These are phyloP conservation scores for Nothocercus julius DNA, from an alignment of 2,113 vertebrate species.

Conservation along the genomic window DNA sequence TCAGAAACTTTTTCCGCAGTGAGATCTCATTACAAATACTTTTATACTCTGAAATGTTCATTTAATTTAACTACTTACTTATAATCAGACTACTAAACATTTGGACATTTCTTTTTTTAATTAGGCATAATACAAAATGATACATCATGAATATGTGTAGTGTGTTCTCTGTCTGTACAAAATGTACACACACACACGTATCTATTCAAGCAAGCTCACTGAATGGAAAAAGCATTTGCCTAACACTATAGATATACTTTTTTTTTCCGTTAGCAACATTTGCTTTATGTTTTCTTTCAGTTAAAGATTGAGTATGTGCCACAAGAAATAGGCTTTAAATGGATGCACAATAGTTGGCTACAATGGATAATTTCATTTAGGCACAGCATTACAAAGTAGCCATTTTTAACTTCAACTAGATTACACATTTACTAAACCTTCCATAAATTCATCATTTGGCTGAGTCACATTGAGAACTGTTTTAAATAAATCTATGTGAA, in stretches of 20 bases:
- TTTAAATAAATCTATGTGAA: slow-evolving; percentile 72
- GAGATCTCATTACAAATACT: slow-evolving; percentile 7
- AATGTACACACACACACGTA: background rate
- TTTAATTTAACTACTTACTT: slow-evolving; percentile 51
- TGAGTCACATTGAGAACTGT: slow-evolving; percentile 49
- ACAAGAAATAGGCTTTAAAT: slow-evolving; percentile 20
- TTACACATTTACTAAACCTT: slow-evolving; percentile 56
- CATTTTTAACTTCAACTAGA: slow-evolving; percentile 63
- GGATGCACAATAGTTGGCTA: slow-evolving; percentile 22
- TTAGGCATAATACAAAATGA: background rate
- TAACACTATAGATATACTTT: background rate
- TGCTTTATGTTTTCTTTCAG: slow-evolving; percentile 10
- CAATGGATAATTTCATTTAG: slow-evolving; percentile 58
- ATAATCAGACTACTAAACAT: slow-evolving; percentile 23
- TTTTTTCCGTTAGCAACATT: background rate
- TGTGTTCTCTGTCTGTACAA: background rate
- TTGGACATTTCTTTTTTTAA: background rate
- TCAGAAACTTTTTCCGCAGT: slow-evolving; percentile 2
- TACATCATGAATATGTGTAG: background rate
- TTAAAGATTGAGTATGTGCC: slow-evolving; percentile 15
- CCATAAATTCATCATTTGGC: slow-evolving; percentile 72
- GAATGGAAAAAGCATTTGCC: background rate
- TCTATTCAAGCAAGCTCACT: background rate
- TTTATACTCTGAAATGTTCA: slow-evolving; percentile 4
- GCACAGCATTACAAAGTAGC: slow-evolving; percentile 38